These are phyloP conservation scores for Drosophila funebris DNA, from an alignment of 1,140 invertebrate species.

Conservation along the genomic window DNA sequence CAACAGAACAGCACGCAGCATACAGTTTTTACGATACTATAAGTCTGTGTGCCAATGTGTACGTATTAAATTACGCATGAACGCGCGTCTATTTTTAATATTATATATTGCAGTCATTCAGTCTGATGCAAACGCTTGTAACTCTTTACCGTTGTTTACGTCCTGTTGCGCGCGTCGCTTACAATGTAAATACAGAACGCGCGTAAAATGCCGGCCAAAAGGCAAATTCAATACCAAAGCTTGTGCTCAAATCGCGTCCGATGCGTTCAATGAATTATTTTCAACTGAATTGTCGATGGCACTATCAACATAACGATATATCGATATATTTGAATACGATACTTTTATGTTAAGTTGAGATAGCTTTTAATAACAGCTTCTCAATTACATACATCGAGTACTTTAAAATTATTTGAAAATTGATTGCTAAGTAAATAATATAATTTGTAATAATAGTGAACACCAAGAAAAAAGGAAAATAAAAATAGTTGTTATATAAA, in stretches of 20 bases:
- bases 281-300: constrained; percentile 22
- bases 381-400: not conserved
- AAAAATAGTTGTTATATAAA: too few relatives aligned
- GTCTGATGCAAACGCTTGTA: not conserved
- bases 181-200: constrained; percentile 43
- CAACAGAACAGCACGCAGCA: constrained; percentile 24
- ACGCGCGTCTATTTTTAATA: constrained; percentile 41
- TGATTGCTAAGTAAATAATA: not conserved
- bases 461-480: too few relatives aligned
- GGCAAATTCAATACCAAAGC: constrained; percentile 3
- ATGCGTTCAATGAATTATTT: constrained; percentile 13
- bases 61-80: constrained; percentile 45
- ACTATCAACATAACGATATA: not conserved
- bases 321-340: not conserved
- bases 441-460: not conserved
- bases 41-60: constrained; percentile 4
- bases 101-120: constrained; percentile 9
- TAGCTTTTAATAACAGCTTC: not conserved
- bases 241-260: constrained; percentile 2
- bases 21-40: not conserved
- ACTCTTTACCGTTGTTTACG: constrained; percentile 45
- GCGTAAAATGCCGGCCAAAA: constrained; percentile 48
- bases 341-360: not conserved
- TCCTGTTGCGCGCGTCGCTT: constrained; percentile 46
- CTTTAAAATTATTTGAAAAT: not conserved